Evolutionary conservation across 2,797 vertebrate genomes (phyloP), one percentile per base, ranked within the genome.

Genomic region (Hypotaenidia okinawae): DNA sequence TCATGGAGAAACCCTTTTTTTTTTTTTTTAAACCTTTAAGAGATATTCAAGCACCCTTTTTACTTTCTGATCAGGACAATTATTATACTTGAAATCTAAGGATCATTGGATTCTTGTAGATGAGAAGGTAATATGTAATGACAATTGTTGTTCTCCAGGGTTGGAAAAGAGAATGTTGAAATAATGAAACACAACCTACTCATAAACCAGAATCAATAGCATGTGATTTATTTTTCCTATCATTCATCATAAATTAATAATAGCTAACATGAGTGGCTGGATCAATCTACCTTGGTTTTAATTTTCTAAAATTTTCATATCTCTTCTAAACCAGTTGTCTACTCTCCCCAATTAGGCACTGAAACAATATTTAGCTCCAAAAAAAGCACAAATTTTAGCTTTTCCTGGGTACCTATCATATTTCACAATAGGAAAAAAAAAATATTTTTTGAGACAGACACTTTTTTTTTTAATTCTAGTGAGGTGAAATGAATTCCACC

Each of bases 201-300:
- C 83, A 72, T 85, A 88, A 82, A 74, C 59, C 52, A 80, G 39
- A 93, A 96, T 95, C 75, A 78, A 87, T 95, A 93, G 13, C 7
- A 27, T 63, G 22, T 86, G 67, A 93, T 91, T 94, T 91, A 94
- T 82, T 94, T 94, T 91, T 95, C 35, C 84, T 75, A 79, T 79
- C 47, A 61, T 57, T 61, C 28, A 61, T 49, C 57, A 94, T 83
- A 91, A 93, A 94, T 89, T 91, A 85, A 22, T 83, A 87, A 92
- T 57, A 85, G 5, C 23, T 70, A 70, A 74, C 35, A 47, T 12
- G 12, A 93, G 16, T 73, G 37, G 12, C 11, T 51, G 24, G 57
- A 93, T 95, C 75, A 94, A 87, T 89, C 52, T 63, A n/a, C 5
- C 9, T 7, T 72, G 6, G 0, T 49, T 93, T 81, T 68, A 92